Evolutionary conservation across 2,888 invertebrate species (phyloP).

Genomic region (Drosophila buzzatii): DNA sequence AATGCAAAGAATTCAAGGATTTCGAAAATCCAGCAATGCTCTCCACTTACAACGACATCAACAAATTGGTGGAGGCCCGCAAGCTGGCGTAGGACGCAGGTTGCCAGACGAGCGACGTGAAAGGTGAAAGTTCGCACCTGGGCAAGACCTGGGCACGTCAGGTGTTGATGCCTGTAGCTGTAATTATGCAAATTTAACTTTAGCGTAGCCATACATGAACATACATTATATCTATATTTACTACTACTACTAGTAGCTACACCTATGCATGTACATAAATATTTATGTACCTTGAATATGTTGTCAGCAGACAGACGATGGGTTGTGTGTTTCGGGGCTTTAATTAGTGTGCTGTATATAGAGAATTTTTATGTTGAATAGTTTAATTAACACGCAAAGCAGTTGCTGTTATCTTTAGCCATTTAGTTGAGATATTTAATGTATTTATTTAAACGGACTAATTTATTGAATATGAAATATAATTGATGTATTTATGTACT

Average conservation of each 20-base stretch:
- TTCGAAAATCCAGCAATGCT: slow-evolving; percentile 93
- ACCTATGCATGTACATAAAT: not conserved
- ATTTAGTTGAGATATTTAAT: slow-evolving; percentile 62
- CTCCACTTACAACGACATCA: slow-evolving; percentile 94
- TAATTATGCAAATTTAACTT: slow-evolving; percentile 76
- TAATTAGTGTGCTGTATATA: slow-evolving; percentile 72
- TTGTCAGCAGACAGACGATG: not conserved
- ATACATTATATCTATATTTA: slow-evolving; percentile 6
- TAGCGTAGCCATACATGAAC: slow-evolving; percentile 63
- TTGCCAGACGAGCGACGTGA: slow-evolving; percentile 1
- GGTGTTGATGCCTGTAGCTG: slow-evolving; percentile 47
- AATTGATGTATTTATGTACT: slow-evolving; percentile 13
- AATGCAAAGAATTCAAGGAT: slow-evolving; percentile 89
- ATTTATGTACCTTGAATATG: slow-evolving; percentile 21
- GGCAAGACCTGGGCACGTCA: slow-evolving; percentile 54
- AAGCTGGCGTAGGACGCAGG: slow-evolving; percentile 84
- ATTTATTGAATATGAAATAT: slow-evolving; percentile 50
- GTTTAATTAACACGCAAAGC: slow-evolving; percentile 59
- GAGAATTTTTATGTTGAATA: slow-evolving; percentile 64
- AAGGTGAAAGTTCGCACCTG: slow-evolving; percentile 48
- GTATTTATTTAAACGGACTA: slow-evolving; percentile 38
- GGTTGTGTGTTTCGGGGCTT: slow-evolving; percentile 43
- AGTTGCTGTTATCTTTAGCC: slow-evolving; percentile 69
- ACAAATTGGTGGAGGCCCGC: slow-evolving; percentile 93
- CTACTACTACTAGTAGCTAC: slow-evolving; percentile 9